Base-by-base conservation (phyloP, 2,113 vertebrate genomes). In the Trinectes maculatus region DNA sequence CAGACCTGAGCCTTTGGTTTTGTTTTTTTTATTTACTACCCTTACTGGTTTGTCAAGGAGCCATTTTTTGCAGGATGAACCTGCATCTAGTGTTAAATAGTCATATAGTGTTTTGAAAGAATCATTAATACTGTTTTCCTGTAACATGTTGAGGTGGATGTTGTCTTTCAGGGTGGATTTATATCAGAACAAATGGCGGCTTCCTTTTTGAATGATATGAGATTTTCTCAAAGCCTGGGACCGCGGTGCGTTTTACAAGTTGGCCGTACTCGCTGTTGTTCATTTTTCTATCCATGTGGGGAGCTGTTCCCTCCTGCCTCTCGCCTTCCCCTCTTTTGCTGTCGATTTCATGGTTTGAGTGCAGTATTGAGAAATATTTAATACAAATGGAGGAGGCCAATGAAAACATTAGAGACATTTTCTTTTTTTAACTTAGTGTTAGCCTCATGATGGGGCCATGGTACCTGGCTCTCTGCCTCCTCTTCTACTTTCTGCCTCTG, bases 341-440 rank as follows among this genome's bases (percentile, higher is more conserved):
- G 25, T 61, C 11, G 18, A 49, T 21, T n/a, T 82, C 24, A 33
- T 24, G 31, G 57, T 83, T 73, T 72, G 68, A 80, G 77, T 84
- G 76, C 84, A 78, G 72, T 81, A 84, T 84, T 86, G 31, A 48
- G 55, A 81, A 39, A 33, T 55, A 54, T 63, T 18, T 67, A 68
- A 44, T 65, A 54, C 47, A 63, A 53, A 58, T 6, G 4, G 37
- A 55, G 44, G 22, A 22, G 39, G 51, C 47, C 25, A 36, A 18
- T 49, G 57, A 66, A 28, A n/a, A n/a, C n/a, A 51, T 11, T 1
- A 58, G 40, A 46, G 5, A 34, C n/a, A 5, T 59, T 60, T 42
- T 59, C 33, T 52, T 18, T 11, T 37, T 63, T 42, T 10, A n/a
- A 13, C 44, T 51, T 31, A 8, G 1, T 61, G 63, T 73, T 3